Base-by-base conservation (phyloP, 2,113 vertebrate species). In the Chascanopsetta lugubris region DNA sequence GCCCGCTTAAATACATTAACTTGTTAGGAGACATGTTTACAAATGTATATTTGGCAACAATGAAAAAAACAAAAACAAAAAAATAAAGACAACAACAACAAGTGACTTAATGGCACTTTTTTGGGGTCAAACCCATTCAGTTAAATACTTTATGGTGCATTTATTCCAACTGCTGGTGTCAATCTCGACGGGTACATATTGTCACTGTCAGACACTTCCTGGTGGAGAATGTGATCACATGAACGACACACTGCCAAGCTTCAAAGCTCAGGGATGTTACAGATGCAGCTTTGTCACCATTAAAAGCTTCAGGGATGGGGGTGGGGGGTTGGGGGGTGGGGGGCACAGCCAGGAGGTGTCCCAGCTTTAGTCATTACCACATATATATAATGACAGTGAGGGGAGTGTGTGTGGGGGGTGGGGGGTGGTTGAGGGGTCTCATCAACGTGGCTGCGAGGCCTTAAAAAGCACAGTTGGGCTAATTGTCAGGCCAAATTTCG, bases 1-100 rank as follows among this genome's bases (percentile, higher is more conserved):
- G 63, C 68, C 84, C 79, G 75, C 69, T 69, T 55, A 24, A 32
- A 56, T 24, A 21, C 25, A 75, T 76, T 10, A 61, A 69, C 68
- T 48, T 54, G 45, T 8, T 18, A 32, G 6, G 18, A 56, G 22
- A 60, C 45, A 30, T 51, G 24, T 8, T 2, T 20, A 17, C 12
- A 47, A 6, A 26, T 38, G 32, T 36, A 24, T 15, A 48, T 61
- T 24, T 50, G 15, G 57, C 36, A 21, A 60, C 43, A 49, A 36
- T 32, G 18, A 24, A 9, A 42, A 18, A 3, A 20, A 46, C 2
- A 0, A 11, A 18, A 9, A 6, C 15, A 45, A 20, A 4, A 5
- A 42, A 7, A n/a, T 7, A n/a, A 6, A 8, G 17, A 42, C 17
- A 17, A 42, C 38, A 7, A 40, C 17, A 8, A 1, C 17, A 11